Percentiles rank a stretch among this genome's conserved stretches.
phyloP scores from a whole-genome alignment of 1,140 invertebrate species.

The Zaprionus africanus region DNA sequence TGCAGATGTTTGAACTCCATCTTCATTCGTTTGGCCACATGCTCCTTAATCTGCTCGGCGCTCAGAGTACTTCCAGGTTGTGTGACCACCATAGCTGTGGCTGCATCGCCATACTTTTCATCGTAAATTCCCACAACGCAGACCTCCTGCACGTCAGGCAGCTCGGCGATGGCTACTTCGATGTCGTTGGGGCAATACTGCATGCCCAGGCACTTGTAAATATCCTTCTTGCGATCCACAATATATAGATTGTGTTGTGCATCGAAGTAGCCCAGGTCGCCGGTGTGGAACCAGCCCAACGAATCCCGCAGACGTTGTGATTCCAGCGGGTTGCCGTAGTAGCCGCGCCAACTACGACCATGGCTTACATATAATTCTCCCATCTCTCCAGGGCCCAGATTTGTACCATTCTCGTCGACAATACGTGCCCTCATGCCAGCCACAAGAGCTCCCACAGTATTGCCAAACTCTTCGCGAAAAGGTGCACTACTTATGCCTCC shows the following conservation, averaged over 20 bases:
- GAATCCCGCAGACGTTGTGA: conserved; percentile 86
- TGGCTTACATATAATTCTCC: conserved; percentile 77
- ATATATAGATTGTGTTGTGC: conserved; percentile 88
- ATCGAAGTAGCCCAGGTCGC: conserved; percentile 89
- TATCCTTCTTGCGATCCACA: conserved; percentile 90
- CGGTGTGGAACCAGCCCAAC: conserved; percentile 90
- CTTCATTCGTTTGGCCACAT: conserved; percentile 67
- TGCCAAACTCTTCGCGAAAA: neutral
- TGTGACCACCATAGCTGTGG: conserved; percentile 58
- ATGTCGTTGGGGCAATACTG: conserved; percentile 77
- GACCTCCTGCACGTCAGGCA: conserved; percentile 56
- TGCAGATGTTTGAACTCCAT: conserved; percentile 85
- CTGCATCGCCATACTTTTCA: conserved; percentile 49
- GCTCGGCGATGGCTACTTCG: conserved; percentile 52
- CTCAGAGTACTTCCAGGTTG: conserved; percentile 33
- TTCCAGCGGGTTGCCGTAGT: conserved; percentile 85
- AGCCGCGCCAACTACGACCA: conserved; percentile 65
- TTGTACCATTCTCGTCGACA: conserved; percentile 42
- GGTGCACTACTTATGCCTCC: conserved; percentile 26
- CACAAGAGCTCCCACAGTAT: conserved; percentile 41
- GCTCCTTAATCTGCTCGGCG: conserved; percentile 53
- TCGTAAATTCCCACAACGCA: conserved; percentile 70
- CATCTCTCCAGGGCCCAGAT: conserved; percentile 57
- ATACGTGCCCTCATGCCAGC: conserved; percentile 67
- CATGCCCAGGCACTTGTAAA: conserved; percentile 88